Evolutionary conservation across 2,888 invertebrate genomes (phyloP), one percentile per base, ranked within the genome.

Genomic region (Apamea monoglypha): DNA sequence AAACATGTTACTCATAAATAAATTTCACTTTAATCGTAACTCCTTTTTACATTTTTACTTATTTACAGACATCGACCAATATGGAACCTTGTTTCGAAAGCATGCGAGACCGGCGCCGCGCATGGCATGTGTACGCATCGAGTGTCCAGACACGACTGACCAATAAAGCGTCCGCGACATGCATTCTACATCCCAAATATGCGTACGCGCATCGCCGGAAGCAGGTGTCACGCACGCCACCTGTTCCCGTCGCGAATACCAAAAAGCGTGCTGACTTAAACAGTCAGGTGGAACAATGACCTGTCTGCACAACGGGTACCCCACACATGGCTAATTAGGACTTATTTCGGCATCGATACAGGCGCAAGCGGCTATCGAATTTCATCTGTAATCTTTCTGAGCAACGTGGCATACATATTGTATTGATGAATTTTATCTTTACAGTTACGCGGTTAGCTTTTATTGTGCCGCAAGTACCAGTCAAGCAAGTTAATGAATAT

Each of bases 211-310:
- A 76, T 78, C 89, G 84, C 82, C 90, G 96, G 96, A 96, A 95
- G 92, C 95, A 95, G 95, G 94, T 95, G 95, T 91, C 94, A 92
- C 92, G 93, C 91, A 91, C 89, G 90, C 91, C 94, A 94, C 94
- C 94, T 95, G 95, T 92, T 86, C 92, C 71, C 83, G 93, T 86
- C 89, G 92, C 93, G 95, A 95, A 96, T 96, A 95, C 92, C 92
- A 93, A 94, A 94, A 91, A 84, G 86, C 76, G 67, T 86, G 83
- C 76, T 80, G 83, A 80, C 85, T 83, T 86, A 80, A 79, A 86
- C 67, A 82, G 80, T 82, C 81, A 78, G 84, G 79, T 85, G 85
- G 94, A 92, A 93, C 95, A 94, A 94, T 94, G 95, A 95, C 95
- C 95, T 86, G 93, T 91, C 92, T 90, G 83, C 84, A 79, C 76